These are phyloP conservation scores for Chaetophractus vellerosus DNA, from an alignment of 2,797 vertebrate genomes.

Conservation along the genomic window DNA sequence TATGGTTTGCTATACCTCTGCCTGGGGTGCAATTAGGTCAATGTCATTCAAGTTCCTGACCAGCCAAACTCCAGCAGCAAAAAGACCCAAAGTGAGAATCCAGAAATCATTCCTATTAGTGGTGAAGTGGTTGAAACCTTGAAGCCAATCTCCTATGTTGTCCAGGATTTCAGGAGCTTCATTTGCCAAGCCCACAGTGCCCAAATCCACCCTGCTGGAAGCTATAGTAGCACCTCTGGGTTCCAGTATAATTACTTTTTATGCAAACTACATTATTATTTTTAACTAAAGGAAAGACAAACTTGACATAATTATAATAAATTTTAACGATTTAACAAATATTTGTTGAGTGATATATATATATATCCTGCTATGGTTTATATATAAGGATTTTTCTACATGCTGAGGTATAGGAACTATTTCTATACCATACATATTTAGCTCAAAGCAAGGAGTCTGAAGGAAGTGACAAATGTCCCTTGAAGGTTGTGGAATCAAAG, in stretches of 20 bases:
- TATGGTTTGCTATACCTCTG: constrained; percentile 88
- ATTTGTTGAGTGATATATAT: neutral
- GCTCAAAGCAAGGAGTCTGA: no score
- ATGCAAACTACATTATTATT: neutral
- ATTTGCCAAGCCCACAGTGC: neutral
- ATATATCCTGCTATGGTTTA: neutral
- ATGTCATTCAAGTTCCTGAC: no score
- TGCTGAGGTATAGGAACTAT: neutral
- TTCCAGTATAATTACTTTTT: no score
- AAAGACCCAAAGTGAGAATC: no score
- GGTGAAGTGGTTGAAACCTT: no score
- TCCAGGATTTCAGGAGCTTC: constrained; percentile 80
- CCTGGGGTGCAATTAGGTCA: no score
- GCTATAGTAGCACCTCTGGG: constrained; percentile 55
- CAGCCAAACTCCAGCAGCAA: no score
- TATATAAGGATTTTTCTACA: neutral
- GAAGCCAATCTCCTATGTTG: constrained; percentile 89
- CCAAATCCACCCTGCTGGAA: neutral
- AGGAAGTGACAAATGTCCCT: no score
- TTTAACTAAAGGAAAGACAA: neutral
- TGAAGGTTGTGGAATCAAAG: no score
- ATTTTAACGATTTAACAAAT: neutral
- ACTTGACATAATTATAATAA: neutral
- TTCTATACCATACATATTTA: neutral
- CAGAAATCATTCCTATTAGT: constrained; percentile 92